Base-by-base conservation (phyloP, 1,140 invertebrate genomes). In the Heliconius congener region DNA sequence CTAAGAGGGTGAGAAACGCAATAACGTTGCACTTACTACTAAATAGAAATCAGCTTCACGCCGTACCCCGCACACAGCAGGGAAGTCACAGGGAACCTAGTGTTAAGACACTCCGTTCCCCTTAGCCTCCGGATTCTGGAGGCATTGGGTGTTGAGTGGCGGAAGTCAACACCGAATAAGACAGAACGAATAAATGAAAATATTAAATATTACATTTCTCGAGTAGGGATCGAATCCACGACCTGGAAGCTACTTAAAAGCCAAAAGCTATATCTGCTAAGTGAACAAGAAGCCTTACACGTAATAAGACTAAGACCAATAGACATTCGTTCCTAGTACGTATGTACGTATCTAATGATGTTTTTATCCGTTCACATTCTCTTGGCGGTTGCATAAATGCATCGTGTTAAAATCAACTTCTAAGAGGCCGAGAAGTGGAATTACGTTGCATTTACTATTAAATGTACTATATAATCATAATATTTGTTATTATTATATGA, bases 331-430 rank as follows among this genome's bases (percentile, higher is more conserved):
- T 30, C 27, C 60, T 66, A 66, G 23, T 30, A 66, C 27, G 6
- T 34, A 34, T 34, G 3, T 37, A 37, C 5, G 60, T 30, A 30
- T 23, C 0, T 30, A 30, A 66, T 30, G 11, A 66, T 30, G 60
- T 66, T 66, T 66, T 66, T 66, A 30, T 30, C 11, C 60, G 60
- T 66, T 66, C 60, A 66, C 60, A 66, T 66, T 66, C 60, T 66
- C 60, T 66, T 66, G 60, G 23, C 1, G 11, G 60, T 66, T 66
- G 60, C 27, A 66, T 66, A 66, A 66, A 66, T 66, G 60, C 27
- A 30, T 30, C 27, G 27, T 66, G 13, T 5, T 13, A 66, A 66
- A 34, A 66, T 66, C 57, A 66, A 66, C 3, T 66, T 66, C 23
- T 60, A 6, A 66, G 60, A 8, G 57, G 57, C 57, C 3, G 60